These are phyloP conservation scores for Pollenia angustigena DNA, from an alignment of 2,888 invertebrate genomes.

Conservation along the genomic window DNA sequence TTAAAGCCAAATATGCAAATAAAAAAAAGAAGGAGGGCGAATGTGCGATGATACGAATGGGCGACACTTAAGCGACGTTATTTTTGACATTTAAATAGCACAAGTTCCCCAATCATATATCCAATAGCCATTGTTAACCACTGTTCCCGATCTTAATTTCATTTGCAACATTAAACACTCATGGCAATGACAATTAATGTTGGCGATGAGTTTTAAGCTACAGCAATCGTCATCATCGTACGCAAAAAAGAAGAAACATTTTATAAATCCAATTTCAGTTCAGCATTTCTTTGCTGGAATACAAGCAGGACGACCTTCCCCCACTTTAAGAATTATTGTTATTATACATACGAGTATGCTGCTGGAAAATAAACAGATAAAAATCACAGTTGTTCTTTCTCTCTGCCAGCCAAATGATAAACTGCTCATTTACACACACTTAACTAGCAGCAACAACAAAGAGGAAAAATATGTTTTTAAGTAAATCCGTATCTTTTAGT, in stretches of 20 bases:
- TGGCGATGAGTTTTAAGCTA: slow-evolving; percentile 64
- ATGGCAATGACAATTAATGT: slow-evolving; percentile 66
- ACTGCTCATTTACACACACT: slow-evolving; percentile 73
- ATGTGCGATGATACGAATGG: too few species aligned
- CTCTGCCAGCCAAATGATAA: slow-evolving; percentile 65
- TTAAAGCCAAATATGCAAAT: too few species aligned
- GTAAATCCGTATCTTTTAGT: slow-evolving; percentile 60
- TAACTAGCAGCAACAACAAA: slow-evolving; percentile 55
- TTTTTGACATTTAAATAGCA: too few species aligned
- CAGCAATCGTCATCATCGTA: slow-evolving; percentile 32
- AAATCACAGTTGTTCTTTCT: slow-evolving; percentile 71
- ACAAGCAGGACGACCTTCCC: slow-evolving; percentile 79
- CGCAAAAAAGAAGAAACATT: slow-evolving; percentile 13
- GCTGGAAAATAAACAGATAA: slow-evolving; percentile 75
- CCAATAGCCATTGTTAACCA: neutral
- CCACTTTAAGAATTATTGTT: slow-evolving; percentile 83
- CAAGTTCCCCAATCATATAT: neutral
- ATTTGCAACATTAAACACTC: slow-evolving; percentile 67
- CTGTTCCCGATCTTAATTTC: slow-evolving; percentile 79
- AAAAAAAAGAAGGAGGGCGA: too few species aligned
- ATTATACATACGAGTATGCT: slow-evolving; percentile 79
- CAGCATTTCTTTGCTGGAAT: slow-evolving; percentile 62
- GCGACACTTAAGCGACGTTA: too few species aligned
- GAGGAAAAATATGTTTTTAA: slow-evolving; percentile 32
- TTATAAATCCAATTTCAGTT: slow-evolving; percentile 48